phyloP scores from a whole-genome alignment of 2,888 invertebrate species.

The Pharmacophagus antenor region DNA sequence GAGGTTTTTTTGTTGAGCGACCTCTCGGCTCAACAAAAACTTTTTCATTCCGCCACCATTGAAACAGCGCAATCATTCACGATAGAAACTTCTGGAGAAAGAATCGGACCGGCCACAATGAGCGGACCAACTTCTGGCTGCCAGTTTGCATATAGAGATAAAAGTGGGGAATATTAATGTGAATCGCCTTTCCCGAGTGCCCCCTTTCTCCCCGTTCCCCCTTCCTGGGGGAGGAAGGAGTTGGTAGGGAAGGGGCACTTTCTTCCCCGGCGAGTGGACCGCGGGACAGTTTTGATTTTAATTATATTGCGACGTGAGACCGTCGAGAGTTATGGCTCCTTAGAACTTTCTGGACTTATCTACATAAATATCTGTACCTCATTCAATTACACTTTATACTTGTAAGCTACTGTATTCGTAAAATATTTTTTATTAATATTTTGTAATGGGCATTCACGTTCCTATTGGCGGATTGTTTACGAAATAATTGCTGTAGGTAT shows the following conservation, averaged over 20 bases:
- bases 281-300: slow-evolving; percentile 79
- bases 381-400: not conserved
- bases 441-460: too few relatives aligned
- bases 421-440: not conserved
- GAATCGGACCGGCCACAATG: slow-evolving; percentile 77
- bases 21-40: slow-evolving; percentile 63
- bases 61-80: slow-evolving; percentile 79
- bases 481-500: too few relatives aligned
- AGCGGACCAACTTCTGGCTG: slow-evolving; percentile 74
- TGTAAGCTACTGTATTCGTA: too few relatives aligned
- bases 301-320: slow-evolving; percentile 77
- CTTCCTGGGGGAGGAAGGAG: slow-evolving; percentile 29
- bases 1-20: slow-evolving; percentile 37
- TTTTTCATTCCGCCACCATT: slow-evolving; percentile 63
- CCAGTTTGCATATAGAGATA: slow-evolving; percentile 82
- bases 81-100: slow-evolving; percentile 58
- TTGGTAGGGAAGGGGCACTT: slow-evolving; percentile 53
- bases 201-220: slow-evolving; percentile 36
- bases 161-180: slow-evolving; percentile 81
- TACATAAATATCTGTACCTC: not conserved
- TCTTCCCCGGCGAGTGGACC: slow-evolving; percentile 73
- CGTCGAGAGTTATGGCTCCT: slow-evolving; percentile 63
- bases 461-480: too few relatives aligned
- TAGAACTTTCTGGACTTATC: slow-evolving; percentile 49
- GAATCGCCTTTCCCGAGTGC: slow-evolving; percentile 59